Evolutionary conservation across 1,140 invertebrate genomes (phyloP).

Genomic region (Steinernema khuongi): DNA sequence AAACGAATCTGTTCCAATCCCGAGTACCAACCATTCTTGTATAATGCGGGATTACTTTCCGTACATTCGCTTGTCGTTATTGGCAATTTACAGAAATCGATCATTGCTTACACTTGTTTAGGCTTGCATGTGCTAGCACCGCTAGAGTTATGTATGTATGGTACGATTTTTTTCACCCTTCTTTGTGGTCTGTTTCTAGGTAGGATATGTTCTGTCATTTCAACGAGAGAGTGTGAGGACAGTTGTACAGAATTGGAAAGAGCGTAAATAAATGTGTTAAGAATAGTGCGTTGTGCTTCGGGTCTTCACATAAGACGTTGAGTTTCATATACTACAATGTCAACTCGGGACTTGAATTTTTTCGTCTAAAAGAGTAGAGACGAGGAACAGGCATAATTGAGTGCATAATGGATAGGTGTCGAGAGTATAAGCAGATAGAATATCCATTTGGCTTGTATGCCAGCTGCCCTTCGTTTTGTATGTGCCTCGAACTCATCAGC

Average conservation of each 20-base stretch:
- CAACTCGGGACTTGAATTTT: too few relatives aligned
- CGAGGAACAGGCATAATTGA: too few relatives aligned
- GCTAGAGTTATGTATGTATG: not conserved
- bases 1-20: too few relatives aligned
- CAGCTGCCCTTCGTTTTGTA: too few relatives aligned
- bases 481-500: too few relatives aligned
- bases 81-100: not conserved
- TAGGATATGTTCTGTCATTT: not conserved
- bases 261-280: not conserved
- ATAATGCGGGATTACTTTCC: constrained; percentile 6
- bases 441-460: too few relatives aligned
- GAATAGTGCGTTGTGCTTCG: too few relatives aligned
- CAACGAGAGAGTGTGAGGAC: constrained; percentile 2
- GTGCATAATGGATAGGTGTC: too few relatives aligned
- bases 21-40: not conserved
- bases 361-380: too few relatives aligned
- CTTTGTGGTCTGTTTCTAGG: not conserved
- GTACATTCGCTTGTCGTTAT: constrained; percentile 7
- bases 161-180: not conserved
- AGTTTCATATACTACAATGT: too few relatives aligned
- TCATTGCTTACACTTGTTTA: not conserved
- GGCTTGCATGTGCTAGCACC: not conserved
- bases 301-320: too few relatives aligned
- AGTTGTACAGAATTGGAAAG: constrained; percentile 6
- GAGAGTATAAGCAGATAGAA: too few relatives aligned